Evolutionary conservation across 2,888 invertebrate genomes (phyloP).

Genomic region (Agonopterix arenella): DNA sequence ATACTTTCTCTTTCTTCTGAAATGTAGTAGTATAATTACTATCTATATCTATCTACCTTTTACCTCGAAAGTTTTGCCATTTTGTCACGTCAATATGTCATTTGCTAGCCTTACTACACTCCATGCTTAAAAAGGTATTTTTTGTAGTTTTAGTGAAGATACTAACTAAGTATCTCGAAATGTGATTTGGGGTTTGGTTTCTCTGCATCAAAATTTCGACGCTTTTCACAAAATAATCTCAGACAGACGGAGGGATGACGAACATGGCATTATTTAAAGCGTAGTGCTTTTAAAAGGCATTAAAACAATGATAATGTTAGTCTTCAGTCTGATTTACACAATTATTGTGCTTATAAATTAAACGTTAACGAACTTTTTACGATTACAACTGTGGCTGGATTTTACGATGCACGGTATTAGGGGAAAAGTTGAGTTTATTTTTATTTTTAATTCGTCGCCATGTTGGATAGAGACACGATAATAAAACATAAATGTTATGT

Average conservation of each 20-base stretch:
- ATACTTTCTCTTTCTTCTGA: no score
- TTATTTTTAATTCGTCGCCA: constrained; percentile 13
- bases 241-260: neutral
- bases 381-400: constrained; percentile 15
- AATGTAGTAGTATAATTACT: no score
- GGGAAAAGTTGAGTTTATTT: constrained; percentile 18
- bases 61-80: no score
- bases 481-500: constrained; percentile 8
- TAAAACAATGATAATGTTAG: constrained; percentile 18
- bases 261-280: constrained; percentile 19
- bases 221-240: no score
- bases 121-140: no score
- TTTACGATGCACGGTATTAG: constrained; percentile 25
- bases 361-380: constrained; percentile 55
- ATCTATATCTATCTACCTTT: no score
- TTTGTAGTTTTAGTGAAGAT: no score
- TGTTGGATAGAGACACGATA: constrained; percentile 4
- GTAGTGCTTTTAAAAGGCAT: constrained; percentile 15
- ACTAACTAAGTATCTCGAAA: no score
- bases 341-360: constrained; percentile 51
- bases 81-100: no score
- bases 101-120: no score
- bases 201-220: no score
- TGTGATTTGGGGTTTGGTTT: no score
- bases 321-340: constrained; percentile 35